These are phyloP conservation scores for Epicampocera succincta DNA, from an alignment of 2,888 invertebrate species.

Conservation along the genomic window DNA sequence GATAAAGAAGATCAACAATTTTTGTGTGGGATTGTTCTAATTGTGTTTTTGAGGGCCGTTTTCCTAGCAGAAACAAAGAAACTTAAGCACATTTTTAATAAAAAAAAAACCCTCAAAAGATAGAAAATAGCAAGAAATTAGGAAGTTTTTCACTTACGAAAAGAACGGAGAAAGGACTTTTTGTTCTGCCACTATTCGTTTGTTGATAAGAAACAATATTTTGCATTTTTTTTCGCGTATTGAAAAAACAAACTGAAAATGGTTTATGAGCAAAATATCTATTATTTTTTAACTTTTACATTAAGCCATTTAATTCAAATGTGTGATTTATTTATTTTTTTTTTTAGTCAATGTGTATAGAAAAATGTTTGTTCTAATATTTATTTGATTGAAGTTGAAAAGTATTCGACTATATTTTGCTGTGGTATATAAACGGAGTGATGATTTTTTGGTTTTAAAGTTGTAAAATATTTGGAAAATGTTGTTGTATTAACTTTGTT, in stretches of 20 bases:
- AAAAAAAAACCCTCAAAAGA: too few relatives aligned
- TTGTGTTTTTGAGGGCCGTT: too few relatives aligned
- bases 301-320: neutral
- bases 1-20: too few relatives aligned
- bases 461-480: slow-evolving; percentile 19
- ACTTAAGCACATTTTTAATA: too few relatives aligned
- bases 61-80: too few relatives aligned
- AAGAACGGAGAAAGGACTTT: too few relatives aligned
- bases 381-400: slow-evolving; percentile 17
- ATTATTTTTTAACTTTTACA: neutral
- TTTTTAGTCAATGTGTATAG: neutral
- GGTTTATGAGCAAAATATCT: slow-evolving; percentile 38
- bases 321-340: neutral
- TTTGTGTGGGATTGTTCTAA: too few relatives aligned
- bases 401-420: slow-evolving; percentile 42
- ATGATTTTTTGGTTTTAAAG: neutral
- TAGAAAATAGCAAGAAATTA: too few relatives aligned
- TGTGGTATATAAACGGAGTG: slow-evolving; percentile 7
- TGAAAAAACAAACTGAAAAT: neutral
- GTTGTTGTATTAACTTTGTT: slow-evolving; percentile 20
- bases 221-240: too few relatives aligned
- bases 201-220: too few relatives aligned
- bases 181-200: too few relatives aligned
- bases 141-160: too few relatives aligned
- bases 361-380: slow-evolving; percentile 17